Evolutionary conservation across 2,797 vertebrate species (phyloP).

Genomic region (Mycteria americana): DNA sequence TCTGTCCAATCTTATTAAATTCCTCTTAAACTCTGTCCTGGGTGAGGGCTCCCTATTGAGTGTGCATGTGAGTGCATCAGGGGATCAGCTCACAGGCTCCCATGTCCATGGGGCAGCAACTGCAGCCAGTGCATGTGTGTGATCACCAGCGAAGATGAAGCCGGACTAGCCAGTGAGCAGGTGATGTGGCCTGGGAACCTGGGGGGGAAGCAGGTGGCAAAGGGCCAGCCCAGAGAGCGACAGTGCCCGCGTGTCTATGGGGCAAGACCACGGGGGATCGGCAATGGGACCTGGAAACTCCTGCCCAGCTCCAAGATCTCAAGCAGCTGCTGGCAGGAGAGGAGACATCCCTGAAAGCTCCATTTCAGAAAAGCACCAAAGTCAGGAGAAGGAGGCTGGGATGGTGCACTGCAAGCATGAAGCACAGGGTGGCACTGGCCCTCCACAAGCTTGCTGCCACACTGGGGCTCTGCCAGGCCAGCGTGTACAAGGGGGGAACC

Average conservation of each 20-base stretch:
- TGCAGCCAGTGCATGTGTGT: too few species aligned
- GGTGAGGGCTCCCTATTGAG: not conserved
- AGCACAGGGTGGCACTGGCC: not conserved
- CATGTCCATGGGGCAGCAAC: rapidly evolving
- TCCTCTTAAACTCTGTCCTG: not conserved
- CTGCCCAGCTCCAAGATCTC: not conserved
- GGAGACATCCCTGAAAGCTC: not conserved
- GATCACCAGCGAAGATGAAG: rapidly evolving
- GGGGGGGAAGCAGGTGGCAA: too few species aligned
- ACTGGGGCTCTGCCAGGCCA: not conserved
- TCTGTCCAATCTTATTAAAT: rapidly evolving
- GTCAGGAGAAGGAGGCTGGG: rapidly evolving
- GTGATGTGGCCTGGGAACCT: not conserved
- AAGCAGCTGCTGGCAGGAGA: not conserved
- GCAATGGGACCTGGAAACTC: not conserved
- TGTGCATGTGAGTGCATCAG: rapidly evolving
- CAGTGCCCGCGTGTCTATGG: rapidly evolving
- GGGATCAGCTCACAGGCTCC: not conserved
- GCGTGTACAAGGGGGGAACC: rapidly evolving
- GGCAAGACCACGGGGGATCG: rapidly evolving
- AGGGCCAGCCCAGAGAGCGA: not conserved
- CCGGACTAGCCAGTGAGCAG: rapidly evolving
- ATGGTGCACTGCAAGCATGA: not conserved
- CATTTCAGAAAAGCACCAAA: not conserved
- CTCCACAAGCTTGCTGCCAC: rapidly evolving